Conservation (phyloP, 1,140 invertebrate species). For the Temnothorax nylanderi region DNA sequence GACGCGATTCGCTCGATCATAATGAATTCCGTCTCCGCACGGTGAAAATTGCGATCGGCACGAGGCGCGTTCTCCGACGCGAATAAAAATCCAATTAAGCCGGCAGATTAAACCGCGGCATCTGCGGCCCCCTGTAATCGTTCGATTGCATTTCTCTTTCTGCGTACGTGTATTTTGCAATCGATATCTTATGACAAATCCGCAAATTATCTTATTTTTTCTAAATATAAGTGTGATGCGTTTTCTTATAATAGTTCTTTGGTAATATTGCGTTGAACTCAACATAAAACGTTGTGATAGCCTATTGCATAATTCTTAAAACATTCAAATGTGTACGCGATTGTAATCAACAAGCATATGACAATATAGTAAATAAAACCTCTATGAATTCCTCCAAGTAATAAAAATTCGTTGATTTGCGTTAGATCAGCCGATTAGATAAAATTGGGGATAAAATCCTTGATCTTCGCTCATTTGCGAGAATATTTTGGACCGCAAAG, state of each 20-base stretch:
- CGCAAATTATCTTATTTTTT: slow-evolving; percentile 31
- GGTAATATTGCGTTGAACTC: too few species aligned
- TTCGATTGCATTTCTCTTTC: neutral
- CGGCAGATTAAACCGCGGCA: slow-evolving; percentile 37
- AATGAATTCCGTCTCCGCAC: slow-evolving; percentile 48
- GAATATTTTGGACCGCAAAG: neutral
- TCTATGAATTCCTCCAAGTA: neutral
- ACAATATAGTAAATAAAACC: too few species aligned
- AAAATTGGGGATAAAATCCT: neutral
- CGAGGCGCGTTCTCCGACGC: neutral
- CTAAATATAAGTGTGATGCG: neutral
- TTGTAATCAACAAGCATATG: neutral
- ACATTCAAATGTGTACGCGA: neutral
- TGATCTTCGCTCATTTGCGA: neutral
- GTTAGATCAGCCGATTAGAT: neutral
- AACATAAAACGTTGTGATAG: too few species aligned
- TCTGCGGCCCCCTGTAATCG: slow-evolving; percentile 46
- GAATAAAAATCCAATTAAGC: slow-evolving; percentile 61
- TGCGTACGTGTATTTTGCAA: neutral
- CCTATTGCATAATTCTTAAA: too few species aligned
- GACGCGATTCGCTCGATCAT: slow-evolving; percentile 22
- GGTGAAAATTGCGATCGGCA: slow-evolving; percentile 46
- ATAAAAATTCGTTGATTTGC: neutral
- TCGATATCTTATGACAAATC: neutral
- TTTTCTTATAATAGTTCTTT: neutral